Conservation (phyloP, 2,113 vertebrate genomes). For the Gavialis gangeticus region DNA sequence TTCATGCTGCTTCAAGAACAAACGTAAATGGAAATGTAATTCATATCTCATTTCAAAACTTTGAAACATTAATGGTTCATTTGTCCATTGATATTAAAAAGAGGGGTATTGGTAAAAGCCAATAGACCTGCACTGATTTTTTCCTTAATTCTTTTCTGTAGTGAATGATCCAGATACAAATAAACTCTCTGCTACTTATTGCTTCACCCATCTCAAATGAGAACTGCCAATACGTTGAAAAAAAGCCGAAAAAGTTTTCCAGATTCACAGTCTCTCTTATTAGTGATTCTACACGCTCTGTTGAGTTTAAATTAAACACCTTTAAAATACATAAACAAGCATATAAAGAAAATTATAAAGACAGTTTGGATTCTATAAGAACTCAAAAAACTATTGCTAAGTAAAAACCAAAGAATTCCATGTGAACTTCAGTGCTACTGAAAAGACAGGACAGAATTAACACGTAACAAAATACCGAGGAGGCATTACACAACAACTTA, state of each 20-base stretch:
- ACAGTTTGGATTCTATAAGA: neutral
- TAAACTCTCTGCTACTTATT: neutral
- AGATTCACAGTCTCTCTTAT: neutral
- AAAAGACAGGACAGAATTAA: neutral
- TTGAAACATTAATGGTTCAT: neutral
- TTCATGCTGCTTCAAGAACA: neutral
- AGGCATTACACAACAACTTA: neutral
- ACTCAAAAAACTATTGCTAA: neutral
- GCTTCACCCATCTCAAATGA: neutral
- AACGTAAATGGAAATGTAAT: neutral
- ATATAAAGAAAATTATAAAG: neutral
- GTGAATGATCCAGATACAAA: neutral
- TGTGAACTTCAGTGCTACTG: neutral
- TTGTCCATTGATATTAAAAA: neutral
- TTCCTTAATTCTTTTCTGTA: neutral
- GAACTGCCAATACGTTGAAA: neutral
- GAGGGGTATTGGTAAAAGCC: neutral
- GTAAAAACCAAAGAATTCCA: neutral
- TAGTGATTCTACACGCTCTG: neutral
- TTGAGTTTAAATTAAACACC: neutral
- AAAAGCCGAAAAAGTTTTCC: neutral
- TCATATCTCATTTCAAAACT: neutral
- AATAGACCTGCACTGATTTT: neutral
- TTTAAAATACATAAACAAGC: neutral
- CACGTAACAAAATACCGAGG: neutral